Percentiles rank a stretch among this genome's conserved stretches.
These are phyloP conservation scores for Cancer borealis DNA, from an alignment of 2,888 invertebrate genomes.

Conservation along the genomic window DNA sequence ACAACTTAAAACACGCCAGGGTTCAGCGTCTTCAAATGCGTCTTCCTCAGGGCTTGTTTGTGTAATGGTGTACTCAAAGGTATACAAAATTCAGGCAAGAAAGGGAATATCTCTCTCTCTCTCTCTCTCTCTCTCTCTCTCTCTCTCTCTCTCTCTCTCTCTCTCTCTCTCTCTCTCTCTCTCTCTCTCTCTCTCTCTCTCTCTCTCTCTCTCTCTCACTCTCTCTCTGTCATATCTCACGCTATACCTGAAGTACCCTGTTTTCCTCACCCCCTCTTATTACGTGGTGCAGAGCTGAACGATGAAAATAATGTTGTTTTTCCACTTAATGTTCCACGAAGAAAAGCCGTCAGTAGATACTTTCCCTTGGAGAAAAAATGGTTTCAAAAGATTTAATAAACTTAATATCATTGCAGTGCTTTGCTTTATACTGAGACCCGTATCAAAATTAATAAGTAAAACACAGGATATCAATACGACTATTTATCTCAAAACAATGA, in stretches of 20 bases:
- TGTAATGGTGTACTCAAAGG: too few relatives aligned
- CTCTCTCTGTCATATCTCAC: background rate
- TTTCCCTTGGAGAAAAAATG: background rate
- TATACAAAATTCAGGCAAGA: background rate
- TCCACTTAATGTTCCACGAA: background rate
- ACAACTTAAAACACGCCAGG: too few relatives aligned
- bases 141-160: constrained; percentile 27
- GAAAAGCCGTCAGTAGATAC: background rate
- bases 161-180: background rate
- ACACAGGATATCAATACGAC: background rate
- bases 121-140: constrained; percentile 32
- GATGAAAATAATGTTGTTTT: too few relatives aligned
- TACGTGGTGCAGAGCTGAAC: background rate
- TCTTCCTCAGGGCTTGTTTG: too few relatives aligned
- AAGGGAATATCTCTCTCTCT: background rate
- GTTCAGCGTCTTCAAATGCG: too few relatives aligned
- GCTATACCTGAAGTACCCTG: background rate
- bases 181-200: background rate
- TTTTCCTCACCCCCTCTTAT: background rate
- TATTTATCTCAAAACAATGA: background rate
- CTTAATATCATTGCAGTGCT: background rate
- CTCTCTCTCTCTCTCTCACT: background rate
- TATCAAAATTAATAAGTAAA: background rate
- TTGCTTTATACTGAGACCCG: background rate
- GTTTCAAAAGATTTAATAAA: background rate